A percentile compares a stretch with the other conserved stretches of the same genome.
phyloP scores from a whole-genome alignment of 2,888 invertebrate species.

The Mythimna albipuncta region DNA sequence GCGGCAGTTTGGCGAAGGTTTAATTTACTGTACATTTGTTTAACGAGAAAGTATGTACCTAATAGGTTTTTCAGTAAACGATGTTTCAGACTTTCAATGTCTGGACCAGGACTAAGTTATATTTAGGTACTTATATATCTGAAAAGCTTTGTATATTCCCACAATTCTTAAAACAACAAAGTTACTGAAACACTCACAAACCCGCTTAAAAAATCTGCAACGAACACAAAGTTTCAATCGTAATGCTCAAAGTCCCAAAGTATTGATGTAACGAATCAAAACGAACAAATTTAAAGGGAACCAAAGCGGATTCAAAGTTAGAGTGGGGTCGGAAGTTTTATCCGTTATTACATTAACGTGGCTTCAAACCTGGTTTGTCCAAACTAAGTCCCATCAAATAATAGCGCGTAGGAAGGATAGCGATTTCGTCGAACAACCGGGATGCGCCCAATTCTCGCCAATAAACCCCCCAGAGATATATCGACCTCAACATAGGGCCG shows the following conservation, averaged over 20 bases:
- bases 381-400: constrained; percentile 83
- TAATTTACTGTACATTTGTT: not conserved
- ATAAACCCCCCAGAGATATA: constrained; percentile 87
- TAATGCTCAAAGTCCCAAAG: constrained; percentile 55
- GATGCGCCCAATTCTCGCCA: constrained; percentile 90
- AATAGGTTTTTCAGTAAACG: not conserved
- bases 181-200: constrained; percentile 29
- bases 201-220: constrained; percentile 46
- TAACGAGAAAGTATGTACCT: too few relatives aligned
- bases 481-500: constrained; percentile 78
- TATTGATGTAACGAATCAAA: constrained; percentile 64
- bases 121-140: not conserved
- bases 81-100: not conserved
- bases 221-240: constrained; percentile 45
- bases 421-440: constrained; percentile 88
- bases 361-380: constrained; percentile 78
- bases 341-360: constrained; percentile 79
- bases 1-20: not conserved
- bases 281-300: constrained; percentile 64
- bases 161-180: constrained; percentile 16
- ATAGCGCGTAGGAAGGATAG: constrained; percentile 87
- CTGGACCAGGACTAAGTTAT: not conserved
- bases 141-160: not conserved
- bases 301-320: constrained; percentile 63
- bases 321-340: constrained; percentile 74